Base-by-base conservation (phyloP, 2,113 vertebrate genomes). In the Tachysurus vachellii region DNA sequence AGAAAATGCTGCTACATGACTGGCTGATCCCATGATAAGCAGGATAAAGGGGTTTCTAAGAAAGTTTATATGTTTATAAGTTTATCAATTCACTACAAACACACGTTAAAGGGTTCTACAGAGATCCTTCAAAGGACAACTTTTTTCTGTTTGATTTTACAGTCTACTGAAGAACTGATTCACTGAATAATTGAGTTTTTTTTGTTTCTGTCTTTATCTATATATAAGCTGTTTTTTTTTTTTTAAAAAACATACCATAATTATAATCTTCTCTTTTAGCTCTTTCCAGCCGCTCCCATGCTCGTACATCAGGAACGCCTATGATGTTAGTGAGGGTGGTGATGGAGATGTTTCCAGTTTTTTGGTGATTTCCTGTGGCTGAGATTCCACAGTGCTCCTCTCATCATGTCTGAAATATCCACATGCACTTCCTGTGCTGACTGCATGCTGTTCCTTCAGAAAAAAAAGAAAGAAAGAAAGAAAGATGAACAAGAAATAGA, bases 301-400 rank as follows among this genome's bases (percentile, higher is more conserved):
- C 28, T 70, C 28, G 47, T 50, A 5, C 47, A 50, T 9, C 5
- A 42, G 70, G 70, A 73, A 73, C 4, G 70, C 36, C 31, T 1
- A 17, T 73, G 70, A 73, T 44, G 70, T 70, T 28, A 7, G 36
- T 9, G 10, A 44, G 42, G 70, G 70, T 19, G 36, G 70, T 44
- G 70, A 23, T 44, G 70, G 44, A 7, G 76, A 80, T 31, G 76
- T 47, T 73, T 31, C 31, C 31, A 70, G 11, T 36, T 36, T 56
- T 56, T 56, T 31, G 47, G n/a, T 80, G 76, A 56, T 80, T 56
- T 56, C 53, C 76, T 56, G 76, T 57, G 76, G 76, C n/a, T 80
- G 47, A 80, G 76, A 56, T 56, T 80, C 76, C 76, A 80, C 76
- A 80, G 76, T 14, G 73, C 44, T 50, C 21, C 44, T 76, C 11